These are phyloP conservation scores for Tubulanus polymorphus DNA, from an alignment of 2,888 invertebrate genomes.

Conservation along the genomic window DNA sequence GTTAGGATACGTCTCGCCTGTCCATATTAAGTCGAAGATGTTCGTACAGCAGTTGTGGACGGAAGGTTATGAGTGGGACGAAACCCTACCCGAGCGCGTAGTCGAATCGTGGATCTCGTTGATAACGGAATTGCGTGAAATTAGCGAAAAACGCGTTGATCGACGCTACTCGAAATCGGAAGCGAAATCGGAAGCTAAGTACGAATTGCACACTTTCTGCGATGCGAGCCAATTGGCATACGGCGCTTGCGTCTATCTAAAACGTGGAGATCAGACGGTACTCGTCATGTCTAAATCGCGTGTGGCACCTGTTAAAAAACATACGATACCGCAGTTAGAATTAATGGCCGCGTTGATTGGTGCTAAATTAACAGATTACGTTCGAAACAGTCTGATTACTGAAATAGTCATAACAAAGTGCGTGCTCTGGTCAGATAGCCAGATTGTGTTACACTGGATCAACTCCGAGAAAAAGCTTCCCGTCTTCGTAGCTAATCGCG, in stretches of 20 bases:
- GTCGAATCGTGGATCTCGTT: neutral
- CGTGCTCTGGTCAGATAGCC: neutral
- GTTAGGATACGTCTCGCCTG: neutral
- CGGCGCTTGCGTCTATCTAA: conserved; percentile 10
- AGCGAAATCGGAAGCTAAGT: neutral
- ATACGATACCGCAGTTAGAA: conserved; percentile 17
- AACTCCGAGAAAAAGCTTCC: neutral
- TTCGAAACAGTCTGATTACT: neutral
- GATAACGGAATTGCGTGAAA: neutral
- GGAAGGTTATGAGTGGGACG: neutral
- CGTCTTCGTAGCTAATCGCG: neutral
- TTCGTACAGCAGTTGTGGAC: conserved; percentile 2
- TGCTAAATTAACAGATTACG: conserved; percentile 2
- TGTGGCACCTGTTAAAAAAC: conserved; percentile 12
- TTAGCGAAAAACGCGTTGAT: neutral
- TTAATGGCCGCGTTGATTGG: conserved; percentile 14
- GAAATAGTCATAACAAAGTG: neutral
- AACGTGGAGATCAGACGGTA: neutral
- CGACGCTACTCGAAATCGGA: neutral
- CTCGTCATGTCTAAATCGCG: conserved; percentile 15
- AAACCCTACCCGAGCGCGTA: neutral
- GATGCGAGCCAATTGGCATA: conserved; percentile 9
- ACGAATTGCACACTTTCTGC: conserved; percentile 2
- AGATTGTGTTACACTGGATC: neutral
- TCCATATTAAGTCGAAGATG: neutral